Conservation (phyloP, 2,797 vertebrate species). For the Linurgus olivaceus region DNA sequence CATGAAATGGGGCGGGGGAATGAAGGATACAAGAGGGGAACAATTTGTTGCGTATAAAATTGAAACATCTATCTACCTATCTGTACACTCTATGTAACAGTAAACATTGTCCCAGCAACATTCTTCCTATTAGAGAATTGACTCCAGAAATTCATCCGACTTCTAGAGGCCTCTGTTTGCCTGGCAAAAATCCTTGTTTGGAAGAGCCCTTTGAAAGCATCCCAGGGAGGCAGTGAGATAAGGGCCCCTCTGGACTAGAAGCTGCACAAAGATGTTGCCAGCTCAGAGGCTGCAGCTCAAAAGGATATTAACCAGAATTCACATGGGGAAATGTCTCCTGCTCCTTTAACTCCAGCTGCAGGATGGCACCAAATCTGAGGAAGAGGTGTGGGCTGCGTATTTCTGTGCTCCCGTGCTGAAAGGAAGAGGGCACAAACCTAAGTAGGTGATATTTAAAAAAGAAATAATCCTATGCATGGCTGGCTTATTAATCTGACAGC, state of each 20-base stretch:
- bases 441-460: not conserved
- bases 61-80: not conserved
- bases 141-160: not conserved
- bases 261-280: not conserved
- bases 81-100: not conserved
- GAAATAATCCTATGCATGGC: rapidly evolving
- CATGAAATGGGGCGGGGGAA: rapidly evolving
- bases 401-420: not conserved
- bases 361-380: not conserved
- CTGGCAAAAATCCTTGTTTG: not conserved
- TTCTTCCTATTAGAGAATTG: not conserved
- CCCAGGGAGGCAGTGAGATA: not conserved
- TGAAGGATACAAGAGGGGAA: not conserved
- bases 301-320: not conserved
- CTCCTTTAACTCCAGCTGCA: not conserved
- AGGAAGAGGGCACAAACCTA: not conserved
- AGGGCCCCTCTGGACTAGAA: not conserved
- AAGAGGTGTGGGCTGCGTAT: rapidly evolving
- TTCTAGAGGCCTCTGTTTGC: not conserved
- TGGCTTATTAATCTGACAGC: not conserved
- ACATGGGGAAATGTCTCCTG: not conserved
- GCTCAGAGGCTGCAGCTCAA: not conserved
- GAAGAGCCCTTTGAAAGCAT: not conserved
- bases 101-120: not conserved
- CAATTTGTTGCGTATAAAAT: not conserved